Conservation (phyloP, 2,888 invertebrate genomes). For the Melinopterus prodromus region DNA sequence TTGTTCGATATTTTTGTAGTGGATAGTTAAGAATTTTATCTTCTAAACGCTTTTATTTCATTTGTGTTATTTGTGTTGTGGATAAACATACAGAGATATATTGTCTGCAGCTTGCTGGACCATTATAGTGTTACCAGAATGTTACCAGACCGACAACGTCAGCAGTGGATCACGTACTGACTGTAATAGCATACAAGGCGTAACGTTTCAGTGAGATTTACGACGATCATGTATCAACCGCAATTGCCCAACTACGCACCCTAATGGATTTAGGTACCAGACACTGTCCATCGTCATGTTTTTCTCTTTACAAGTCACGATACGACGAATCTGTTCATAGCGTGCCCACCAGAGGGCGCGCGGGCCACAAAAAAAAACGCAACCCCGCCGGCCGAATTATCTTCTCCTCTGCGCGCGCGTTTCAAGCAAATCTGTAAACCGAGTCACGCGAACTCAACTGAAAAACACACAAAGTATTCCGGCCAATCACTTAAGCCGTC, state of each 20-base stretch:
- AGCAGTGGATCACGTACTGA: neutral
- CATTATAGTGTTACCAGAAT: too few species aligned
- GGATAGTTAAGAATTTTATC: too few species aligned
- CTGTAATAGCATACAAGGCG: neutral
- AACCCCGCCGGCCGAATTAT: neutral
- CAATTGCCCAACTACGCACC: neutral
- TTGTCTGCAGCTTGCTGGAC: too few species aligned
- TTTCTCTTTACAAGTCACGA: neutral
- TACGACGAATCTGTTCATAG: neutral
- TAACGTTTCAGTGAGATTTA: neutral
- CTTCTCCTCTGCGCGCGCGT: neutral
- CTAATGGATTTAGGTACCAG: neutral
- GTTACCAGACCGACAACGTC: neutral
- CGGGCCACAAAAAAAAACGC: too few species aligned
- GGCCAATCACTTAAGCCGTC: slow-evolving; percentile 4
- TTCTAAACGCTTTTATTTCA: too few species aligned
- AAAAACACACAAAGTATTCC: slow-evolving; percentile 4
- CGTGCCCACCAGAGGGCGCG: neutral
- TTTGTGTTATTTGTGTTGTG: too few species aligned
- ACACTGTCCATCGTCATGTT: neutral
- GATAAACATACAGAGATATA: too few species aligned
- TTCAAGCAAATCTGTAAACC: neutral
- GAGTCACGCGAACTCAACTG: neutral
- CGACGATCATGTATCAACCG: neutral
- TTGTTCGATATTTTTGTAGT: too few species aligned